Conservation (phyloP, 1,140 invertebrate genomes). For the Rhopalosiphum maidis region DNA sequence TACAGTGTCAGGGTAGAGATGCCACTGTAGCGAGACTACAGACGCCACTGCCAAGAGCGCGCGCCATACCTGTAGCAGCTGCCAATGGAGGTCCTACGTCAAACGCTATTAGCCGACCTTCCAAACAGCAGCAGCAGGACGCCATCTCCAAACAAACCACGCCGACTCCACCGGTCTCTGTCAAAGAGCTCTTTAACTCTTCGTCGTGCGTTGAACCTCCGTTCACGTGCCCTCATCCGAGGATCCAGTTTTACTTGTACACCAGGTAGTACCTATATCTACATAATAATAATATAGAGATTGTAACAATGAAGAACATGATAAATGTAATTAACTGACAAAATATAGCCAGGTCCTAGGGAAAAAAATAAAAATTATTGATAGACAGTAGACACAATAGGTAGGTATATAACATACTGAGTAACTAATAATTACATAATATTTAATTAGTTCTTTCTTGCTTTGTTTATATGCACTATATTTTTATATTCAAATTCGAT, state of each 20-base stretch:
- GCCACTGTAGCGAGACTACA: neutral
- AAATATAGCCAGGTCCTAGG: neutral
- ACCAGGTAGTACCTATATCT: conserved; percentile 69
- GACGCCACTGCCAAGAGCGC: neutral
- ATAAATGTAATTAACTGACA: neutral
- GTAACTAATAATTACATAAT: neutral
- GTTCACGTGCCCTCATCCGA: conserved; percentile 78
- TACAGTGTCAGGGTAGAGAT: conserved; percentile 20
- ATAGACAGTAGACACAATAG: neutral
- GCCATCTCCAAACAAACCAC: neutral
- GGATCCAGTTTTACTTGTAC: conserved; percentile 83
- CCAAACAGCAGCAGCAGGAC: conserved; percentile 24
- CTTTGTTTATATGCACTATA: neutral
- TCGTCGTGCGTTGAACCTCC: conserved; percentile 82
- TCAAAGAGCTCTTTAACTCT: conserved; percentile 77
- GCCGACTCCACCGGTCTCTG: conserved; percentile 62
- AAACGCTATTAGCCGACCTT: neutral
- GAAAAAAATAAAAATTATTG: neutral
- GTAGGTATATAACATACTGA: neutral
- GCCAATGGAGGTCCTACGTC: neutral
- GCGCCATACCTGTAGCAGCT: neutral
- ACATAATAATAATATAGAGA: no score
- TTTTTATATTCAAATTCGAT: neutral
- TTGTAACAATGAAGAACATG: no score
- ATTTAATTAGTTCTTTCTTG: neutral